These are phyloP conservation scores for Philonicus albiceps DNA, from an alignment of 2,888 invertebrate genomes.

Conservation along the genomic window DNA sequence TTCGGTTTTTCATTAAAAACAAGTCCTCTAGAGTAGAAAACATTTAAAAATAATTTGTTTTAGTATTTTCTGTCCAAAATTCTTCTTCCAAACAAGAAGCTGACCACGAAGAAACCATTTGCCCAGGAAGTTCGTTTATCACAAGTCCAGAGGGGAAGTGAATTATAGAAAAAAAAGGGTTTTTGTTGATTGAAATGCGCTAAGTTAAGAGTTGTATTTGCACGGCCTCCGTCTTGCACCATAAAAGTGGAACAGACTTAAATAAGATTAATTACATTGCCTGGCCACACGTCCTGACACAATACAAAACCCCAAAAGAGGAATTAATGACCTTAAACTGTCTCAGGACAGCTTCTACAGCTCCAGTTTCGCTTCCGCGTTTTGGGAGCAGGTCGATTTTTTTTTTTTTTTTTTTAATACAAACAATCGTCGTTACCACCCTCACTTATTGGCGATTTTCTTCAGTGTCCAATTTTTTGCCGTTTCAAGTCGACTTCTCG, in stretches of 20 bases:
- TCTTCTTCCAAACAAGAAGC: neutral
- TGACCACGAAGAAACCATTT: neutral
- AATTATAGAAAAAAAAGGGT: neutral
- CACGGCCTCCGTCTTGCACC: neutral
- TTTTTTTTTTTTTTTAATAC: neutral
- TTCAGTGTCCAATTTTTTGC: neutral
- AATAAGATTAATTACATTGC: slow-evolving; percentile 61
- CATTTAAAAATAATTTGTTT: neutral
- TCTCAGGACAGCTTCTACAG: slow-evolving; percentile 18
- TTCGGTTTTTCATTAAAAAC: neutral
- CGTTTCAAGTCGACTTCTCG: slow-evolving; percentile 6
- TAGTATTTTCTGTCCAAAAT: neutral
- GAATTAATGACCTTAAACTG: slow-evolving; percentile 34
- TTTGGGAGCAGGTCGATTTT: neutral
- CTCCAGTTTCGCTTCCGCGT: neutral
- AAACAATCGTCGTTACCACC: neutral
- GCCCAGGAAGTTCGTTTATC: neutral
- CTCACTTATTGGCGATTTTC: neutral
- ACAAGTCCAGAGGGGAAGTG: slow-evolving; percentile 1
- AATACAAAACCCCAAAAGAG: slow-evolving; percentile 43
- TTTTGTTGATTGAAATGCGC: neutral
- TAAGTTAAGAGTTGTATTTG: slow-evolving; percentile 8
- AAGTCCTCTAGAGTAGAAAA: neutral
- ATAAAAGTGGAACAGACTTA: slow-evolving; percentile 51
- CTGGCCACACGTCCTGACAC: slow-evolving; percentile 56